Conservation (phyloP, 2,113 vertebrate genomes). For the Malurus elegans region DNA sequence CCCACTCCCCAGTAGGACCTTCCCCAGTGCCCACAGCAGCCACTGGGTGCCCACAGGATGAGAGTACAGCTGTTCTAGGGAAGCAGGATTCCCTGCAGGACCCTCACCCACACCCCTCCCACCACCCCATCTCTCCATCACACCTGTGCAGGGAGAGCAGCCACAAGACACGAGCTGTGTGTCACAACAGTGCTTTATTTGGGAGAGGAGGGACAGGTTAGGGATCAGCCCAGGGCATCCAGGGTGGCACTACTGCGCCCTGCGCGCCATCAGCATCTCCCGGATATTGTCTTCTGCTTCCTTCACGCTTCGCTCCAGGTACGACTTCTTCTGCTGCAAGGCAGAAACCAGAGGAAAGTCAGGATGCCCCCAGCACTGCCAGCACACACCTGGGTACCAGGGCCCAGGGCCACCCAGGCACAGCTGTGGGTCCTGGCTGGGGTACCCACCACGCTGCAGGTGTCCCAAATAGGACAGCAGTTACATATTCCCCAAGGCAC, state of each 20-base stretch:
- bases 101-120: not conserved
- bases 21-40: not conserved
- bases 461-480: not conserved
- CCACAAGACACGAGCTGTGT: not conserved
- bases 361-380: not conserved
- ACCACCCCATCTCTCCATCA: not conserved
- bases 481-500: not conserved
- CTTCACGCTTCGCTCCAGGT: conserved; percentile 93
- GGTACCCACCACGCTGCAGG: not conserved
- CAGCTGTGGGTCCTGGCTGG: not conserved
- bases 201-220: not conserved
- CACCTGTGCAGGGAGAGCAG: not conserved
- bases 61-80: not conserved
- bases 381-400: not conserved
- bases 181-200: not conserved
- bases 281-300: conserved; percentile 96
- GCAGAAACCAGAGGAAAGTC: conserved; percentile 3
- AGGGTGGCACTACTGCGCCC: conserved; percentile 75
- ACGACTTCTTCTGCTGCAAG: conserved; percentile 91
- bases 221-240: not conserved
- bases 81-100: not conserved
- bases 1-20: not conserved
- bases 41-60: not conserved
- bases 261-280: conserved; percentile 93
- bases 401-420: not conserved